Evolutionary conservation across 1,140 invertebrate species (phyloP).

Genomic region (Philopotamus ludificatus): DNA sequence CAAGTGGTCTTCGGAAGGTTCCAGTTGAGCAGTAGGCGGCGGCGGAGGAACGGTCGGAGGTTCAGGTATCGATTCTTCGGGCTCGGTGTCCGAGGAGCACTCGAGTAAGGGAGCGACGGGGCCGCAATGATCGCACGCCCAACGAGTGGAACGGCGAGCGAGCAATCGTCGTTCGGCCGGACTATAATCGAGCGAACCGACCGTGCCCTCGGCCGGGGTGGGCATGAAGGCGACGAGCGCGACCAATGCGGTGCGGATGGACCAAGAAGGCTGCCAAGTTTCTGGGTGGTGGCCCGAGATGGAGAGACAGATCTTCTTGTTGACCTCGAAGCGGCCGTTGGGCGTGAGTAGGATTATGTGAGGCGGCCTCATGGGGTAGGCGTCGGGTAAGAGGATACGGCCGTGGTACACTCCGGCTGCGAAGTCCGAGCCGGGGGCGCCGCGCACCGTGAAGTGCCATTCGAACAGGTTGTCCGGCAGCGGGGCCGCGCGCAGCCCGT

Average conservation of each 20-base stretch:
- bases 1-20: not conserved
- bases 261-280: constrained; percentile 93
- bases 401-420: constrained; percentile 84
- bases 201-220: constrained; percentile 75
- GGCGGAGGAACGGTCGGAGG: not conserved
- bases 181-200: constrained; percentile 82
- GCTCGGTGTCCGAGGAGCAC: constrained; percentile 25
- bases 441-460: constrained; percentile 92
- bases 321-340: constrained; percentile 87
- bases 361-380: constrained; percentile 95
- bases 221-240: constrained; percentile 93
- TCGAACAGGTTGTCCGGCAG: constrained; percentile 92
- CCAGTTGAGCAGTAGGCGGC: not conserved
- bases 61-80: not conserved
- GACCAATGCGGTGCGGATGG: constrained; percentile 83
- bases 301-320: constrained; percentile 90
- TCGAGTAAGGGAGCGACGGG: constrained; percentile 47
- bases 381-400: constrained; percentile 77
- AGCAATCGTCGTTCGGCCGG: constrained; percentile 73
- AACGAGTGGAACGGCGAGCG: constrained; percentile 58
- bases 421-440: constrained; percentile 78
- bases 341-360: constrained; percentile 88
- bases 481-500: constrained; percentile 82
- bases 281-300: constrained; percentile 93
- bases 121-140: constrained; percentile 58